These are phyloP conservation scores for Peromyscus aztecus DNA, from an alignment of 2,797 vertebrate genomes.

Conservation along the genomic window DNA sequence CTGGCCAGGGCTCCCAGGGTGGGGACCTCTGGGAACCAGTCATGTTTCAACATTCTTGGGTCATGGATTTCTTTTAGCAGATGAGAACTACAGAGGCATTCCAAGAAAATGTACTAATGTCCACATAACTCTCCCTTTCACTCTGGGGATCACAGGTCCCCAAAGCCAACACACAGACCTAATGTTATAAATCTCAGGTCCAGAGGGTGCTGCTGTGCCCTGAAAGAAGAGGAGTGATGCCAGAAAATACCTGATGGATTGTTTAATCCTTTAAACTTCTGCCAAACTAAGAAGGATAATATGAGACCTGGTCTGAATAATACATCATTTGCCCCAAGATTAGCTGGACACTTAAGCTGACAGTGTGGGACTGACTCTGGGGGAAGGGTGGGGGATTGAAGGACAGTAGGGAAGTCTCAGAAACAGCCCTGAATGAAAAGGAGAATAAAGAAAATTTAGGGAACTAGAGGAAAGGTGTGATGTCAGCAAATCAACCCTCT, in stretches of 20 bases:
- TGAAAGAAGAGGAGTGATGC: neutral
- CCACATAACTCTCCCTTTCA: neutral
- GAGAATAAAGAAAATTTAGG: constrained; percentile 29
- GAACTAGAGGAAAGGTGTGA: neutral
- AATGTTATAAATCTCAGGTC: neutral
- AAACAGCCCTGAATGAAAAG: neutral
- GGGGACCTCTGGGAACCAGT: neutral
- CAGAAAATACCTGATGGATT: constrained; percentile 52
- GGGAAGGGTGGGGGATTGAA: neutral
- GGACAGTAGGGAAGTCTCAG: neutral
- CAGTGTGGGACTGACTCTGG: neutral
- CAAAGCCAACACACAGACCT: neutral
- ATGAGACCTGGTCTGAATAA: constrained; percentile 63
- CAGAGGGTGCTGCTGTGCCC: neutral
- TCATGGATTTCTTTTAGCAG: neutral
- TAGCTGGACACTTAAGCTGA: constrained; percentile 28
- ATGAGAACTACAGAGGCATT: neutral
- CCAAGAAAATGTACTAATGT: neutral
- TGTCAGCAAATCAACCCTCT: neutral
- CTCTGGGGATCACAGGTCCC: neutral
- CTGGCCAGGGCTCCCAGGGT: neutral
- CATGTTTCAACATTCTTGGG: neutral
- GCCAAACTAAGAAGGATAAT: constrained; percentile 51
- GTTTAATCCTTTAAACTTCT: constrained; percentile 63
- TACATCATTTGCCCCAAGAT: constrained; percentile 59